Conservation (phyloP, 1,140 invertebrate species). For the Babylonia areolata region DNA sequence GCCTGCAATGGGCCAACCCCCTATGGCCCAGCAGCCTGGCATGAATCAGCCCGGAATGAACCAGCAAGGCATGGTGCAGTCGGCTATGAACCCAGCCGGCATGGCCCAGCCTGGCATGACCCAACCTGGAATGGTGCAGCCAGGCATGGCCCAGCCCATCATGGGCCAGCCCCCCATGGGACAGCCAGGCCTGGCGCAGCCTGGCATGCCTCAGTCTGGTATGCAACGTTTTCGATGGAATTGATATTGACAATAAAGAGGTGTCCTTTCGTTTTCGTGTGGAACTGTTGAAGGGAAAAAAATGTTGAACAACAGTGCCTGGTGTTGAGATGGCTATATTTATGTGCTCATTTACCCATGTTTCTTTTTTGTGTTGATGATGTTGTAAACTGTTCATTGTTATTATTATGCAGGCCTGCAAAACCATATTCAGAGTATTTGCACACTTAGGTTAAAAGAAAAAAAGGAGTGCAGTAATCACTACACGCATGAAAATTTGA, state of each 20-base stretch:
- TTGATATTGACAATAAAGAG: background rate
- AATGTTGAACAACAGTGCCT: background rate
- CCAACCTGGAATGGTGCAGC: background rate
- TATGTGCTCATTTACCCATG: background rate
- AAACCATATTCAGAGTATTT: too few relatives aligned
- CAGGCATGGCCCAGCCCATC: background rate
- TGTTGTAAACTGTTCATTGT: background rate
- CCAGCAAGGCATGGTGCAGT: background rate
- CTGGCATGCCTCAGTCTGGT: background rate
- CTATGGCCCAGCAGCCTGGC: background rate
- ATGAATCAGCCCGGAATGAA: background rate
- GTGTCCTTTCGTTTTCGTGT: background rate
- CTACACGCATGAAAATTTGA: too few relatives aligned
- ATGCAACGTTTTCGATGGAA: conserved; percentile 7
- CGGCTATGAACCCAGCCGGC: background rate
- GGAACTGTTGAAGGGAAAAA: background rate
- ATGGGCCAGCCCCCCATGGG: conserved; percentile 1
- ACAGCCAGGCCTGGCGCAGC: conserved; percentile 7
- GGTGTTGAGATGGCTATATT: background rate
- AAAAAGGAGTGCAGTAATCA: too few relatives aligned
- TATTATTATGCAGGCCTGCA: too few relatives aligned
- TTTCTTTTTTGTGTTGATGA: background rate
- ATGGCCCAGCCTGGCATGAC: background rate
- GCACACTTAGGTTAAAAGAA: too few relatives aligned
- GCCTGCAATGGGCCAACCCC: background rate